Percentiles rank a stretch among this genome's conserved stretches.
Evolutionary conservation across 2,888 invertebrate genomes (phyloP).

Genomic region (Eurois occulta): DNA sequence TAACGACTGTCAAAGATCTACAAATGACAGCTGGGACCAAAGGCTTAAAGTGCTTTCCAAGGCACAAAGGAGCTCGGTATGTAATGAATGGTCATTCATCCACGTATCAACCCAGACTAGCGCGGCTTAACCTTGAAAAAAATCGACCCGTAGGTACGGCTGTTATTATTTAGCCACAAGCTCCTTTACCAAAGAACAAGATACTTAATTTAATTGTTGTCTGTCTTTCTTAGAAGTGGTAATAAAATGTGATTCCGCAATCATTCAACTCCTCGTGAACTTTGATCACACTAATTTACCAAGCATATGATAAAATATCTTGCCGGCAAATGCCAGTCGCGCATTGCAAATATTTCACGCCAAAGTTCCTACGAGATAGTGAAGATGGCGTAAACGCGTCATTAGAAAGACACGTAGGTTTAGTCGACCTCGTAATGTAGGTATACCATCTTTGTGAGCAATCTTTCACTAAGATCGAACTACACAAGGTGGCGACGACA

Average conservation of each 20-base stretch:
- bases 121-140: neutral
- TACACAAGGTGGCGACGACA: no score
- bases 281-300: conserved; percentile 1
- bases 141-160: neutral
- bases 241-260: neutral
- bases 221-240: neutral
- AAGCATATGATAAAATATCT: neutral
- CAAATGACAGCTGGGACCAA: no score
- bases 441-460: neutral
- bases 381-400: neutral
- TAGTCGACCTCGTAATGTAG: neutral
- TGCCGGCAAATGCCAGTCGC: neutral
- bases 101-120: neutral
- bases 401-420: neutral
- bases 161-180: neutral
- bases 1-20: no score
- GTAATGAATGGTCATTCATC: neutral
- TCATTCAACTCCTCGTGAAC: neutral
- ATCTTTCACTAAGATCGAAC: neutral
- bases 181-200: neutral
- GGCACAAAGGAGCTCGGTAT: neutral
- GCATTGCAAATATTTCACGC: neutral
- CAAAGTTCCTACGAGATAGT: neutral
- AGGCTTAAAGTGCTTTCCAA: neutral
- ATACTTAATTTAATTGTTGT: neutral